Evolutionary conservation across 2,888 invertebrate genomes (phyloP).

Genomic region (Sipunculus nudus): DNA sequence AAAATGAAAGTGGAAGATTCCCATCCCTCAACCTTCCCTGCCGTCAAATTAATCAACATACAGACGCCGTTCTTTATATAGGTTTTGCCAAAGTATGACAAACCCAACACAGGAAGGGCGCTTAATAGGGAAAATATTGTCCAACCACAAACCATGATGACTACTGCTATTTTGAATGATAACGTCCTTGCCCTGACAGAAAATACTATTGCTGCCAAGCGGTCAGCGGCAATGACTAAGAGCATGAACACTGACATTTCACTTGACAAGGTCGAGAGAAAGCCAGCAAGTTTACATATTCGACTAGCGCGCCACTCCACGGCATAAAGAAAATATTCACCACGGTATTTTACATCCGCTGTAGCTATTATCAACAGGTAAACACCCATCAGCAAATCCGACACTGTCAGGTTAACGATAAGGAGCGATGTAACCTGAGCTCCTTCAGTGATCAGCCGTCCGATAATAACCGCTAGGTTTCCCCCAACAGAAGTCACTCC

Average conservation of each 20-base stretch:
- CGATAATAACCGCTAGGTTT: too few species aligned
- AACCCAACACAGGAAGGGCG: constrained; percentile 14
- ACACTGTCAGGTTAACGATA: constrained; percentile 16
- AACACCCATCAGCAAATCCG: constrained; percentile 19
- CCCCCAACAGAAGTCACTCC: too few species aligned
- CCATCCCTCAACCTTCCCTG: constrained; percentile 7
- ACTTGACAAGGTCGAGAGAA: constrained; percentile 9
- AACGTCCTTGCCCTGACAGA: background rate
- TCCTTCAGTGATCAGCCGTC: too few species aligned
- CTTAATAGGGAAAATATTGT: constrained; percentile 3
- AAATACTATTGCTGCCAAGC: constrained; percentile 1
- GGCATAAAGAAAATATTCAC: constrained; percentile 1
- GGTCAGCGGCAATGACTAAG: constrained; percentile 13
- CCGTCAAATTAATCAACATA: constrained; percentile 3
- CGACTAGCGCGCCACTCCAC: constrained; percentile 17
- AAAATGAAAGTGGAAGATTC: constrained; percentile 11
- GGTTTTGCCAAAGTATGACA: constrained; percentile 6
- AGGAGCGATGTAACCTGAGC: too few species aligned
- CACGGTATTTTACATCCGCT: constrained; percentile 14
- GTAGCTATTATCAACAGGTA: constrained; percentile 15
- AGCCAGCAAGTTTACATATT: constrained; percentile 23
- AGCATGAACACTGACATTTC: constrained; percentile 12
- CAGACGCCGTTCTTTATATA: constrained; percentile 5
- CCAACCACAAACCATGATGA: constrained; percentile 16
- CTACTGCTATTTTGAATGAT: background rate